phyloP scores from a whole-genome alignment of 53 echinoderm and acorn worm genomes.

The Luidia sarsii region DNA sequence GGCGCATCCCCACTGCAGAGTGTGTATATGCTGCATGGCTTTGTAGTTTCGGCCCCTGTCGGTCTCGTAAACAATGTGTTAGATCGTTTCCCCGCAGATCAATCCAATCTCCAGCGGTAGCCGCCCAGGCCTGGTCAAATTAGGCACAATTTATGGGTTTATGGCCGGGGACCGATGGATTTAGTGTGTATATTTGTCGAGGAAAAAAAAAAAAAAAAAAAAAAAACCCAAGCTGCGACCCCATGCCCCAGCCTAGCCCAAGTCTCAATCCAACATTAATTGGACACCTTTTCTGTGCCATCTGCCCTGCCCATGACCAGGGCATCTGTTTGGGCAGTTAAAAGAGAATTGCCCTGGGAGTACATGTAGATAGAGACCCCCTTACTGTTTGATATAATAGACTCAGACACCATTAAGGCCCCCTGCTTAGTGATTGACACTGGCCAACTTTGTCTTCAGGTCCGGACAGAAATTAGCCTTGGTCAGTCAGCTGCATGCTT shows the following conservation, averaged over 20 bases:
- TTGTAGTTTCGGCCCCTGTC: too few species aligned
- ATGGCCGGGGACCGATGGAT: conserved; percentile 14
- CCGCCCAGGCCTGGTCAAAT: conserved; percentile 1
- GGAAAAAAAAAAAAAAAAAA: too few species aligned
- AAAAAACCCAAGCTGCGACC: too few species aligned
- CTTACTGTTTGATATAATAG: neutral
- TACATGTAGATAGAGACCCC: too few species aligned
- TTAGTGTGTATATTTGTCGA: conserved; percentile 15
- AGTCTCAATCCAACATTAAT: conserved; percentile 42
- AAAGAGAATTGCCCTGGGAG: too few species aligned
- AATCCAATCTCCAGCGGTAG: neutral
- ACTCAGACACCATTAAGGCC: conserved; percentile 25
- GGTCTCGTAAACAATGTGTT: conserved; percentile 18
- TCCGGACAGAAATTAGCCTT: conserved; percentile 5
- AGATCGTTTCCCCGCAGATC: neutral
- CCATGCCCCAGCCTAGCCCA: too few species aligned
- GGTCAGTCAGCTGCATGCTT: neutral
- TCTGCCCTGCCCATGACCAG: neutral
- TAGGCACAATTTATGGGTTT: conserved; percentile 41
- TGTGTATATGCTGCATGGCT: too few species aligned
- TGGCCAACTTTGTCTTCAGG: neutral
- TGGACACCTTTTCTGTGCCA: conserved; percentile 2
- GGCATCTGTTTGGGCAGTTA: conserved; percentile 12
- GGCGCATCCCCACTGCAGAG: neutral
- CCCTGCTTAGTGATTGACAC: neutral